A percentile compares a stretch with the other conserved stretches of the same genome.
These are phyloP conservation scores for Anguilla megastoma DNA, from an alignment of 2,797 vertebrate genomes.

Conservation along the genomic window DNA sequence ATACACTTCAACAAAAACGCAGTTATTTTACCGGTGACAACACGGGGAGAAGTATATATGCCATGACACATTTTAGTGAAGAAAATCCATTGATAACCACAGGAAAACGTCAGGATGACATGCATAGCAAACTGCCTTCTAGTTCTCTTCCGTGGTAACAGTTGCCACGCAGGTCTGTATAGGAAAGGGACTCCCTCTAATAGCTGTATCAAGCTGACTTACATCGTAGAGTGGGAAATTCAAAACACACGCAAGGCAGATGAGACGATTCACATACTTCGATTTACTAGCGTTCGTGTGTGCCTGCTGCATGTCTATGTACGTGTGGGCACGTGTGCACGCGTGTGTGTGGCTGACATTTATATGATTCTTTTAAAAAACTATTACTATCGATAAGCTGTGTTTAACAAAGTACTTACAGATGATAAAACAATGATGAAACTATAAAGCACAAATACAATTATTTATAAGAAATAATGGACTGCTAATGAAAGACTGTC, in stretches of 20 bases:
- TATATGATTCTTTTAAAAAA: too few species aligned
- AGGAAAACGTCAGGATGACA: background rate
- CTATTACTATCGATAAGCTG: background rate
- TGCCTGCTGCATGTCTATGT: background rate
- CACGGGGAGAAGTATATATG: background rate
- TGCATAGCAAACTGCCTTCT: background rate
- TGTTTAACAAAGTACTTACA: too few species aligned
- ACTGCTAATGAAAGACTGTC: background rate
- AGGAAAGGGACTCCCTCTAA: slow-evolving; percentile 45
- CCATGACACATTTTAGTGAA: background rate
- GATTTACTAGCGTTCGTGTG: slow-evolving; percentile 23
- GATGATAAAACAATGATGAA: background rate
- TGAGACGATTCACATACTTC: slow-evolving; percentile 36
- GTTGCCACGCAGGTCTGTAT: slow-evolving; percentile 2
- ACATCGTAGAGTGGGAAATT: background rate
- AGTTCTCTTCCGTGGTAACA: background rate
- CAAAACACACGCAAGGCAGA: slow-evolving; percentile 25
- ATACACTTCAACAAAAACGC: background rate
- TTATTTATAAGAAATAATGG: background rate
- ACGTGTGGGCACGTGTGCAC: background rate
- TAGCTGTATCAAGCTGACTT: slow-evolving; percentile 16
- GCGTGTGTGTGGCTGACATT: too few species aligned
- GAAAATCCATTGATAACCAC: background rate
- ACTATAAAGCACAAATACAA: background rate
- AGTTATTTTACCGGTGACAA: background rate